Evolutionary conservation across 2,888 invertebrate species (phyloP), one percentile per base, ranked within the genome.

Genomic region (Frankliniella intonsa): DNA sequence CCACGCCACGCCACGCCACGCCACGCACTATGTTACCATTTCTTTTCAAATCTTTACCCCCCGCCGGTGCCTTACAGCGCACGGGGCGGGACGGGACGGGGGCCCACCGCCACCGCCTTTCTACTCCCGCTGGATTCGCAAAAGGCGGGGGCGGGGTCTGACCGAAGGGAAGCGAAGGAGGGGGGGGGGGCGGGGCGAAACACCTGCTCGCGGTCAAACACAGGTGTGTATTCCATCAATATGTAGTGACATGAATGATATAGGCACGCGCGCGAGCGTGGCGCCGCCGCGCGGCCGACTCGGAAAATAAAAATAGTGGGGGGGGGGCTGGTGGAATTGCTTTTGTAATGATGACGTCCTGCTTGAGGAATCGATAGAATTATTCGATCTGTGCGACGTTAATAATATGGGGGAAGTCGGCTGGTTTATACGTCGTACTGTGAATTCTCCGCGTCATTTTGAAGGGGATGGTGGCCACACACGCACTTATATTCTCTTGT

Each of bases 121-220:
- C 38, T 5, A 38, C 5, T 38, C 38, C 38, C 38, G 38, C 38
- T 38, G 38, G 38, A 38, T 2, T 38, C 38, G 38, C 38, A 38
- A 38, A 38, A 38, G 38, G 5, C 38, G 38, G 38, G 14, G 0
- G 11, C 17, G 9, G 55, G 55, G 55, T 2, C 3, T 3, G 55
- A 55, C 8, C 2, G 17, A 19, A 38, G 55, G 14, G 55, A 14
- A 14, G 55, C 0, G 55, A 12, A 19, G 55, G 69, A n/a, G 9
- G 69, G 69, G 25, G 69, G 12, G 69, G 25, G n/a, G 38, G 76
- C 38, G 49, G 81, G 80, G 17, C 38, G n/a, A 80, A 38, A 79
- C 38, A 82, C 82, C 83, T 82, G 84, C 25, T 25, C 51, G 81
- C 51, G 81, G 51, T 49, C 81, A 62, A 62, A 62, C 55, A 49